Evolutionary conservation across 2,888 invertebrate species (phyloP).

Genomic region (Argyra leucocephala): DNA sequence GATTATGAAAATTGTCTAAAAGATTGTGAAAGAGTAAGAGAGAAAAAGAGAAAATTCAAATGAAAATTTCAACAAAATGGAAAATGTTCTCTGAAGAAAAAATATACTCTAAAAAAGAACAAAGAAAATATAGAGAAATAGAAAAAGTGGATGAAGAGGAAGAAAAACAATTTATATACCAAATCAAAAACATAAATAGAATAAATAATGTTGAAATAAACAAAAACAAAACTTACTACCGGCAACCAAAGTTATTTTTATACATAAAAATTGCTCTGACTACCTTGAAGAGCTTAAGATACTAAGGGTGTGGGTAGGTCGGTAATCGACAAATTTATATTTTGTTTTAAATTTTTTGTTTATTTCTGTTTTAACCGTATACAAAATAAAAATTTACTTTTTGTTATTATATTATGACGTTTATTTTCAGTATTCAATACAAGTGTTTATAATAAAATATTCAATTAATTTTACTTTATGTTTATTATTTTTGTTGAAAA

Average conservation of each 20-base stretch:
- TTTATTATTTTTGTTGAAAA: no score
- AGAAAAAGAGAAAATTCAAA: neutral
- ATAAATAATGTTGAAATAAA: neutral
- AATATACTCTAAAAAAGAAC: no score
- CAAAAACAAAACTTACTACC: neutral
- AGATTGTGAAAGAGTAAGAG: neutral
- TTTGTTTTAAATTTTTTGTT: neutral
- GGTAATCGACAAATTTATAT: slow-evolving; percentile 21
- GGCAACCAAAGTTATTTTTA: neutral
- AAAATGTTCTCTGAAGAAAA: no score
- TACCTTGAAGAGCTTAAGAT: slow-evolving; percentile 31
- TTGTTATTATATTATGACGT: no score
- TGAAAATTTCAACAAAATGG: no score
- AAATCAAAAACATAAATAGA: no score
- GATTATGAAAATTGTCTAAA: no score
- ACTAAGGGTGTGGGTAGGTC: slow-evolving; percentile 42
- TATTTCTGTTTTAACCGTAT: slow-evolving; percentile 15
- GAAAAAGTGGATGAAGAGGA: neutral
- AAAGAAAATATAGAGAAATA: no score
- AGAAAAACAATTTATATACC: neutral
- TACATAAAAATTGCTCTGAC: neutral
- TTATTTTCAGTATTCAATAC: no score
- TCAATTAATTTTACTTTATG: no score
- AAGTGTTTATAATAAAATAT: no score
- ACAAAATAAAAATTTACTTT: neutral